Conservation (phyloP, 2,797 vertebrate species). For the Salarias fasciatus region DNA sequence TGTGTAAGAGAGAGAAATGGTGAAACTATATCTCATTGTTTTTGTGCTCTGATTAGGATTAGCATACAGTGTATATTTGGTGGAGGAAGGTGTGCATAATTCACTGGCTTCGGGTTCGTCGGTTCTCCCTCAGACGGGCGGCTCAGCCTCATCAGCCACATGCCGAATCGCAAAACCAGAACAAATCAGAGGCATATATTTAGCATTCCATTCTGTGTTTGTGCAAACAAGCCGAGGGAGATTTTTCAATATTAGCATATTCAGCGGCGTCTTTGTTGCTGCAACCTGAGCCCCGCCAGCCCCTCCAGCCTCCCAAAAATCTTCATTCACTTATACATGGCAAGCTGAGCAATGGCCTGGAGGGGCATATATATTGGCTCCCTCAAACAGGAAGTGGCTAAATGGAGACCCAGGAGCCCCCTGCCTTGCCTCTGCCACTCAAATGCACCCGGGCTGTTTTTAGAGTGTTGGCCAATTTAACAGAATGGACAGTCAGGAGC, state of each 20-base stretch:
- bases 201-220: constrained; percentile 60
- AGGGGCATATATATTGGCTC: constrained; percentile 66
- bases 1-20: neutral
- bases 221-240: constrained; percentile 58
- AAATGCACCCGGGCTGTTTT: constrained; percentile 66
- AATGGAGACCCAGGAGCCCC: constrained; percentile 63
- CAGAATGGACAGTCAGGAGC: constrained; percentile 63
- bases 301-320: constrained; percentile 36
- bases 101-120: constrained; percentile 37
- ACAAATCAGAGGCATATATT: constrained; percentile 64
- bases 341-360: constrained; percentile 58
- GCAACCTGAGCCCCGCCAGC: constrained; percentile 52
- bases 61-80: constrained; percentile 27
- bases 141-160: constrained; percentile 42
- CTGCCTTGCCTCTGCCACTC: constrained; percentile 66
- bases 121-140: constrained; percentile 35
- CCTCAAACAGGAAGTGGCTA: constrained; percentile 73
- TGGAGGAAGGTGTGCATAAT: constrained; percentile 32
- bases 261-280: constrained; percentile 54
- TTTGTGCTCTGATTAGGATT: constrained; percentile 45
- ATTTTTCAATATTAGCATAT: constrained; percentile 59
- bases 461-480: constrained; percentile 43
- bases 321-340: constrained; percentile 59
- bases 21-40: constrained; percentile 44
- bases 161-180: constrained; percentile 57